Evolutionary conservation across 1,140 invertebrate species (phyloP), one percentile per base, ranked within the genome.

Genomic region (Odontomachus brunneus): DNA sequence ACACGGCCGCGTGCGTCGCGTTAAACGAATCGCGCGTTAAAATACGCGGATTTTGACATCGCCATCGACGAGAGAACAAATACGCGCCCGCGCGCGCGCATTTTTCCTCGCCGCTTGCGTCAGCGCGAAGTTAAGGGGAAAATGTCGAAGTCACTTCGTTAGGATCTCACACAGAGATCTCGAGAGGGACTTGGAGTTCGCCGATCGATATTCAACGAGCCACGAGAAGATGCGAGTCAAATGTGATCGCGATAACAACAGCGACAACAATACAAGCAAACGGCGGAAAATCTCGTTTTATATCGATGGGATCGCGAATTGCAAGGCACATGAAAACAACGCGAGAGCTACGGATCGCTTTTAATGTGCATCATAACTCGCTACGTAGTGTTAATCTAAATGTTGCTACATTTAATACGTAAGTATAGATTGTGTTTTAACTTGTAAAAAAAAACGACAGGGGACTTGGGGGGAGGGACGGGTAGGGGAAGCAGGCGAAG

Each of bases 281-380:
- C 19, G 73, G 29, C 73, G 51, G n/a, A 57, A 15, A 12, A 29
- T 55, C 49, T 80, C 51, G 33, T 44, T 69, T 57, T 69, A 59
- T 55, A 69, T 57, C 75, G 33, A 55, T 22, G 12, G 53, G 14
- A 80, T 48, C 17, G 24, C 33, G 3, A 12, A 59, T n/a, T n/a
- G 29, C 19, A 24, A 62, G 33, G 62, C 29, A 78, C 24, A 73
- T 22, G 17, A 24, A 49, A 15, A 76, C 12, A 60, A 71, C 29
- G 33, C 22, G 80, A 82, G 59, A 82, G 75, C 85, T 57, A 69
- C 49, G 65, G 83, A 82, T 85, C 83, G 87, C 87, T 88, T 88
- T 88, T 88, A 88, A 88, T 88, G 87, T 88, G 86, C 87, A 85
- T 88, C 78, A 71, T 88, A 74, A 88, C 85, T 88, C 86, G 87